These are phyloP conservation scores for Drosophila aff. DNA, from an alignment of 1,140 invertebrate genomes.

Conservation along the genomic window DNA sequence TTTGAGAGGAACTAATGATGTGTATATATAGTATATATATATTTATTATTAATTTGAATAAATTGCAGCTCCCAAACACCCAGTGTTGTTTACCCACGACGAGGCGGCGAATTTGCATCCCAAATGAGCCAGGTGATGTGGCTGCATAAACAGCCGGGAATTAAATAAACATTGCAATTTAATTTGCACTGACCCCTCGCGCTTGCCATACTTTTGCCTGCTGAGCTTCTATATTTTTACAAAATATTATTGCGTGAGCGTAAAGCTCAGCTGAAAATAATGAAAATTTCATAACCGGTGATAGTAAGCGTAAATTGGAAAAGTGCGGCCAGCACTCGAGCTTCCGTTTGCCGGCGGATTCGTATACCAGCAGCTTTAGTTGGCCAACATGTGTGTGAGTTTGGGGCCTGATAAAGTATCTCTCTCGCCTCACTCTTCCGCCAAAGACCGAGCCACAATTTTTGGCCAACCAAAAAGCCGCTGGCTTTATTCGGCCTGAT, in stretches of 20 bases:
- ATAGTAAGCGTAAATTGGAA: slow-evolving; percentile 48
- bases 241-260: not conserved
- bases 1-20: slow-evolving; percentile 53
- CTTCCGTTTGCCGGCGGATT: slow-evolving; percentile 12
- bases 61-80: slow-evolving; percentile 42
- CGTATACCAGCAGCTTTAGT: slow-evolving; percentile 7
- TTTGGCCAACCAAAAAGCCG: slow-evolving; percentile 43
- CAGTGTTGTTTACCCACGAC: slow-evolving; percentile 6
- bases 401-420: slow-evolving; percentile 26
- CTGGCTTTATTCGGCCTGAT: slow-evolving; percentile 64
- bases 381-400: slow-evolving; percentile 14
- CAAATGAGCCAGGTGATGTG: slow-evolving; percentile 22
- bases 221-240: not conserved
- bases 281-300: slow-evolving; percentile 47
- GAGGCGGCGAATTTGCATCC: slow-evolving; percentile 24
- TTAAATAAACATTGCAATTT: slow-evolving; percentile 45
- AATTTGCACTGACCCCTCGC: slow-evolving; percentile 14
- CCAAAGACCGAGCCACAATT: slow-evolving; percentile 5
- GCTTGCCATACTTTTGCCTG: not conserved
- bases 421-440: not conserved
- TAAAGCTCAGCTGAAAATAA: slow-evolving; percentile 28
- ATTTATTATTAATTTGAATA: slow-evolving; percentile 46
- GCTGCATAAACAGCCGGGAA: slow-evolving; percentile 20
- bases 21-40: slow-evolving; percentile 41
- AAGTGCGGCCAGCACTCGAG: slow-evolving; percentile 8